Conservation (phyloP, 2,113 vertebrate genomes). For the Phainopepla nitens region DNA sequence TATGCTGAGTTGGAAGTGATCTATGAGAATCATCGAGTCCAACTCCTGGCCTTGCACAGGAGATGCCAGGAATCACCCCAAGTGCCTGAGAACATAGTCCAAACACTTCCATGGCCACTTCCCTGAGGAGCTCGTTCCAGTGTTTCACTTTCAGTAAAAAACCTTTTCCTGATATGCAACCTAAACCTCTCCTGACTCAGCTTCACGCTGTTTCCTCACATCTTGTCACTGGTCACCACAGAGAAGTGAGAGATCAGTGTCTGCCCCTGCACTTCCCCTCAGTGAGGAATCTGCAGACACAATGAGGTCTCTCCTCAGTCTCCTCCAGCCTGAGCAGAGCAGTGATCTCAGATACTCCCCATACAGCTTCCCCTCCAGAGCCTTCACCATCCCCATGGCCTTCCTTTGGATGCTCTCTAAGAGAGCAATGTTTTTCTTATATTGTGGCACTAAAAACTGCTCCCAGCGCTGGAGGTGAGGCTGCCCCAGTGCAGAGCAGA, state of each 20-base stretch:
- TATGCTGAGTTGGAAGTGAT: not conserved
- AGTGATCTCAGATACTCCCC: not conserved
- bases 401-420: not conserved
- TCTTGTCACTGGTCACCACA: not conserved
- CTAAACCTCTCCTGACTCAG: not conserved
- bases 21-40: not conserved
- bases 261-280: not conserved
- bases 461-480: accelerated
- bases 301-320: not conserved
- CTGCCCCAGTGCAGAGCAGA: not conserved
- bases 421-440: not conserved
- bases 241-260: not conserved
- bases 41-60: not conserved
- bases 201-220: not conserved
- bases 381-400: not conserved
- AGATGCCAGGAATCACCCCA: not conserved
- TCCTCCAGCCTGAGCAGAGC: not conserved
- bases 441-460: not conserved
- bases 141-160: not conserved
- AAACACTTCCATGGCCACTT: not conserved
- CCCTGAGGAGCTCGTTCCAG: not conserved
- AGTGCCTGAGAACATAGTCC: not conserved
- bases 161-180: not conserved
- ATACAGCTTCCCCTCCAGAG: not conserved
- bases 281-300: not conserved